Base-by-base conservation (phyloP, 2,888 invertebrate genomes). In the Syritta pipiens region DNA sequence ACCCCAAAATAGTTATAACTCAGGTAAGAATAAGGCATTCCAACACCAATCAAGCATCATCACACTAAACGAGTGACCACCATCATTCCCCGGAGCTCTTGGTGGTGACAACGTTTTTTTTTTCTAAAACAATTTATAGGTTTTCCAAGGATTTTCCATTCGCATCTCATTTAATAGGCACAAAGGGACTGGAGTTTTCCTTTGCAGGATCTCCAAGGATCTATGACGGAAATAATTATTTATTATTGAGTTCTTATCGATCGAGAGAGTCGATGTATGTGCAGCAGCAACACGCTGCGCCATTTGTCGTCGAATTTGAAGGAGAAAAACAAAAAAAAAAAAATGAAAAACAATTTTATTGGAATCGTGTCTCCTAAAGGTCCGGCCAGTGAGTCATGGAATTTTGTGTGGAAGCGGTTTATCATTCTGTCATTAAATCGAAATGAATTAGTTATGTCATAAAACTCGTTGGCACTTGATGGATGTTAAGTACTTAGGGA, bases 161-260 rank as follows among this genome's bases (percentile, higher is more conserved):
- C 24, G 12, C 57, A 28, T 20, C 37, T 26, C 7, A 51, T 53
- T 75, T 75, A 62, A 62, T 55, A 42, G 55, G 20, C 35, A 22
- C 4, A n/a, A n/a, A n/a, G n/a, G 19, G 12, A 48, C 26, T 63
- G 63, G 40, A 17, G 32, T 17, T 48, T 22, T 37, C 3, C 24
- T 44, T 75, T 60, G 62, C 75, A 76, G 76, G 76, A 76, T 59
- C 17, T n/a, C n/a, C 30, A 71, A 77, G 72, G 77, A 77, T 30
- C 65, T 72, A 24, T 76, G 72, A 72, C 71, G 72, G 72, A 77
- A 60, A 65, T 72, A 77, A 77, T 77, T 77, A 77, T 77, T 77
- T 77, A 77, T 72, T 77, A 72, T 77, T 65, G 53, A 65, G 42
- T 55, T n/a, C 59, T 77, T 77, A 77, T 77, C 77, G 77, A 72